Evolutionary conservation across 2,888 invertebrate species (phyloP).

Genomic region (Elgonia sp.): DNA sequence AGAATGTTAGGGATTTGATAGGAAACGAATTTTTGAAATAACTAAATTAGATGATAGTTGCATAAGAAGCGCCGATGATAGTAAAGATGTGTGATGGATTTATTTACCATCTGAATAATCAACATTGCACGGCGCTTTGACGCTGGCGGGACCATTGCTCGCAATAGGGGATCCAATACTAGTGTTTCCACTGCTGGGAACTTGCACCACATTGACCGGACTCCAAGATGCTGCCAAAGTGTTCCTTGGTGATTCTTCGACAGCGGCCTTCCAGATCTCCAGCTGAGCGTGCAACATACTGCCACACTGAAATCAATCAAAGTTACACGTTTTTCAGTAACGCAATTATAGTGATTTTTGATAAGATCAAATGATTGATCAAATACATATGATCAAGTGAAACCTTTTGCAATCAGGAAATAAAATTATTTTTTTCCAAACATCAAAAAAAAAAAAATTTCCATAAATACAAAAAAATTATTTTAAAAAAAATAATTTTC

Average conservation of each 20-base stretch:
- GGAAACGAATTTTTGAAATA: neutral
- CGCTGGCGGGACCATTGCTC: slow-evolving; percentile 80
- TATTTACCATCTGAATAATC: slow-evolving; percentile 92
- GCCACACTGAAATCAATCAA: slow-evolving; percentile 90
- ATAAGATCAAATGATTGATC: neutral
- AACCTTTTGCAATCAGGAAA: too few species aligned
- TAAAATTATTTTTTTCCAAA: too few species aligned
- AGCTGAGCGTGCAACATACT: slow-evolving; percentile 95
- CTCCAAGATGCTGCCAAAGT: slow-evolving; percentile 85
- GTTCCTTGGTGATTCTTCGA: slow-evolving; percentile 88
- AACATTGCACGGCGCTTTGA: slow-evolving; percentile 87
- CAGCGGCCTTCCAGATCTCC: slow-evolving; percentile 96
- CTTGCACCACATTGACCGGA: slow-evolving; percentile 83
- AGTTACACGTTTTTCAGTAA: slow-evolving; percentile 48
- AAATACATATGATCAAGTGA: neutral
- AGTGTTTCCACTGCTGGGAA: slow-evolving; percentile 81
- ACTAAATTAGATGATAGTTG: slow-evolving; percentile 24
- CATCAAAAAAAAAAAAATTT: too few species aligned
- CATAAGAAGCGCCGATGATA: slow-evolving; percentile 2
- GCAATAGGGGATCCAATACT: slow-evolving; percentile 83
- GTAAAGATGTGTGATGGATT: slow-evolving; percentile 15
- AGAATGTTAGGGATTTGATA: neutral
- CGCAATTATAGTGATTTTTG: slow-evolving; percentile 7
- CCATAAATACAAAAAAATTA: too few species aligned
- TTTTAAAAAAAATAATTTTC: too few species aligned